Evolutionary conservation across 2,888 invertebrate genomes (phyloP), one percentile per base, ranked within the genome.

Genomic region (Diplazon laetatorius): DNA sequence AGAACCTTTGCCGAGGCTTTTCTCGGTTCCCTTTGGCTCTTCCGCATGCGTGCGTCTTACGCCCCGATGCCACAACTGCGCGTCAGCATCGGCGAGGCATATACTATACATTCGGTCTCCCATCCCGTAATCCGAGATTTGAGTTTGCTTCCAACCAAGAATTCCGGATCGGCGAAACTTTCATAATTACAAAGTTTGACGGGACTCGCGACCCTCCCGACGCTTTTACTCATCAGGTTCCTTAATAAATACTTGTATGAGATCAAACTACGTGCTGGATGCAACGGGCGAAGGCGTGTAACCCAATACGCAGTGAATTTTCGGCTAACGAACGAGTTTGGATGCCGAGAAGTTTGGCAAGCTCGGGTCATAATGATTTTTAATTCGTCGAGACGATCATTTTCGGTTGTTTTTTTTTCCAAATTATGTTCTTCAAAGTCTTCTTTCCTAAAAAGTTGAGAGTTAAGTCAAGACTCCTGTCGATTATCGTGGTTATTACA

Each of bases 131-230:
- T 83, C 74, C 78, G 72, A 77, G 76, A 81, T 84, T 84, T 80
- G 74, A 82, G 82, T 83, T 83, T 78, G 70, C 73, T 71, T 72
- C 48, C 68, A n/a, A 62, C 76, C 76, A 78, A 82, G 82, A 83
- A 83, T 83, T 82, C 57, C 75, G 69, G 74, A 57, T 57, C 50
- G 37, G 50, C 63, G 65, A 83, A 86, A 87, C 86, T 87, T 87
- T 85, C 83, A 86, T 87, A 86, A 87, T 87, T 87, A 87, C 80
- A 81, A 85, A 85, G 84, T 87, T 86, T 76, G 78, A 79, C 81
- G 73, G 73, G 71, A 60, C 71, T 46, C 70, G 39, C 69, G 70
- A 60, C 20, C 42, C 48, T 68, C 18, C 60, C 42, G 48, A 68
- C 39, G 66, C 71, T 65, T 65, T 48, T 30, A 30, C 44, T 75